Base-by-base conservation (phyloP, 2,113 vertebrate genomes). In the Ceyx melanurus region DNA sequence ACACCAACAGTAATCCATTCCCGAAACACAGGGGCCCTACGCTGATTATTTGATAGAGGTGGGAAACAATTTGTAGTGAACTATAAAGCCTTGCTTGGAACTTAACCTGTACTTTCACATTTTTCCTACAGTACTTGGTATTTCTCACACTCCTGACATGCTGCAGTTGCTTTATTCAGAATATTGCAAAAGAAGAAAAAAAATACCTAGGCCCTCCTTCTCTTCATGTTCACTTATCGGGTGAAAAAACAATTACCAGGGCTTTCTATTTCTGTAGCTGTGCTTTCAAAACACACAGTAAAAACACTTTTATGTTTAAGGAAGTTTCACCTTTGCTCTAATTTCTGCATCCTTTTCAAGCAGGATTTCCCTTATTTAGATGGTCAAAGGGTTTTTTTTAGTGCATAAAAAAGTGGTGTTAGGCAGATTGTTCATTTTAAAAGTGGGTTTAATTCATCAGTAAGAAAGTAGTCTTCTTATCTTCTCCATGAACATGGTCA, bases 291-390 rank as follows among this genome's bases (percentile, higher is more conserved):
- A 90, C 4, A 86, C 26, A 67, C 1, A 7, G 29, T 40, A 73
- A 86, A 86, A 86, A 22, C 31, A 78, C 17, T 64, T 65, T 2
- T 8, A 60, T 33, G 35, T 60, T 81, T 75, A 72, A 90, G 88
- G 92, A 96, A 94, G 80, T 72, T 88, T 78, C 68, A 83, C 61
- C 65, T 92, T 88, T 88, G 88, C 80, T 61, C 92, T 64, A 68
- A 57, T 86, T 93, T 92, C 80, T 94, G 80, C 73, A 81, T 88
- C 57, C 73, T 90, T 78, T 91, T 67, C 57, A 86, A 73, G 72
- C 88, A 94, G 90, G 92, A 95, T 92, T 91, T 96, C 92, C 88
- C 73, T 71, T 81, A 88, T 33, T 93, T 88, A 88, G 43, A 10
- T 8, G 91, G 80, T 61, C 86, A 95, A 86, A 50, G 48, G 80